These are phyloP conservation scores for Stictocephala bisonia DNA, from an alignment of 2,888 invertebrate species.

Conservation along the genomic window DNA sequence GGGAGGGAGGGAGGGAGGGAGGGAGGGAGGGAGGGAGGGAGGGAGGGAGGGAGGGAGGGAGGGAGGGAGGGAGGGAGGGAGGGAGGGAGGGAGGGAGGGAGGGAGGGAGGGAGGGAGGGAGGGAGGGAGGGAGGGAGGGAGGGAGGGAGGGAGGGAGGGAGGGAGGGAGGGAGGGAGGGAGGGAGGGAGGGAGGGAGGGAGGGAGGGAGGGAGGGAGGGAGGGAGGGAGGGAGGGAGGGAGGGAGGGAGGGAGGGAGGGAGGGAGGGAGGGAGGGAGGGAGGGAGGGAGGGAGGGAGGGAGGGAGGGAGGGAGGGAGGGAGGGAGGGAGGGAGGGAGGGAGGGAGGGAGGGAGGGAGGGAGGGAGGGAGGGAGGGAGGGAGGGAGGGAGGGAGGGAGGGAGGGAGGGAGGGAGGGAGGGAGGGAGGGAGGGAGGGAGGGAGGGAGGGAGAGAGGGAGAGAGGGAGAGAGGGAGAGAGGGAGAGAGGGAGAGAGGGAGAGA, in stretches of 20 bases:
- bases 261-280: constrained; percentile 44
- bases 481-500: neutral
- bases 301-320: constrained; percentile 49
- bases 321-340: constrained; percentile 40
- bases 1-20: constrained; percentile 39
- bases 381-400: neutral
- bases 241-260: neutral
- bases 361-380: neutral
- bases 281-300: neutral
- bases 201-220: neutral
- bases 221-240: neutral
- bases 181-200: neutral
- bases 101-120: constrained; percentile 13
- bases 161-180: neutral
- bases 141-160: constrained; percentile 30
- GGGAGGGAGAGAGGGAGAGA: neutral
- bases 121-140: constrained; percentile 1
- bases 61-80: constrained; percentile 27
- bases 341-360: neutral
- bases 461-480: neutral
- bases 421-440: neutral
- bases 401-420: neutral
- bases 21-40: constrained; percentile 15
- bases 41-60: constrained; percentile 36
- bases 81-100: constrained; percentile 29